A percentile compares a stretch with the other conserved stretches of the same genome.
Conservation (phyloP, 2,888 invertebrate genomes). For the Ligdia adustata region DNA sequence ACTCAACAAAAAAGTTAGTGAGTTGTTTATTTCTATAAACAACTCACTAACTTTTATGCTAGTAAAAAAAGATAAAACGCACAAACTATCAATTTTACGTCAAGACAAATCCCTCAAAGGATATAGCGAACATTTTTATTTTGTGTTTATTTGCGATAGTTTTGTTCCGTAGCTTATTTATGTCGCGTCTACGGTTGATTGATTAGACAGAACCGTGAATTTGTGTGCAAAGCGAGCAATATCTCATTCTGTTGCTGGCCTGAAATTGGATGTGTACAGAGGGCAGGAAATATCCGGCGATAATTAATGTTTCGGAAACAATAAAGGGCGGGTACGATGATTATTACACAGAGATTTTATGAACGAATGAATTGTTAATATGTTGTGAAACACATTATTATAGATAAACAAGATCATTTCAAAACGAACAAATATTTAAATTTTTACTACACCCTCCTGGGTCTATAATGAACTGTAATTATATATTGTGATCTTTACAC, state of each 20-base stretch:
- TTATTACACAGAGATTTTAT: no score
- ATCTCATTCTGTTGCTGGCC: constrained; percentile 26
- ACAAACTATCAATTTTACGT: constrained; percentile 11
- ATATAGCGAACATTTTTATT: constrained; percentile 19
- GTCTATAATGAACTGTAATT: no score
- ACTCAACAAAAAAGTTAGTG: neutral
- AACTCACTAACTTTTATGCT: neutral
- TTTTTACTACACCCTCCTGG: no score
- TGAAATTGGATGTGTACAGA: constrained; percentile 27
- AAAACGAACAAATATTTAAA: no score
- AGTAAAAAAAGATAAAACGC: constrained; percentile 4
- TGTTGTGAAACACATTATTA: no score
- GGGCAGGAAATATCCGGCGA: constrained; percentile 23
- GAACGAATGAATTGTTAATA: no score
- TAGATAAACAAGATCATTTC: no score
- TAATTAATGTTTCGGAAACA: constrained; percentile 27
- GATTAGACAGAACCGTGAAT: constrained; percentile 27
- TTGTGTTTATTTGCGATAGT: constrained; percentile 26
- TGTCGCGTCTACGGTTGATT: constrained; percentile 27
- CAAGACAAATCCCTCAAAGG: constrained; percentile 10
- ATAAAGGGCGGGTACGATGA: constrained; percentile 14
- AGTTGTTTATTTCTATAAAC: neutral
- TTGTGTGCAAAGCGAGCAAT: constrained; percentile 31
- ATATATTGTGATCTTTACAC: no score
- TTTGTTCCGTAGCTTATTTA: constrained; percentile 26